Evolutionary conservation across 2,888 invertebrate genomes (phyloP).

Genomic region (Artemia sp.): DNA sequence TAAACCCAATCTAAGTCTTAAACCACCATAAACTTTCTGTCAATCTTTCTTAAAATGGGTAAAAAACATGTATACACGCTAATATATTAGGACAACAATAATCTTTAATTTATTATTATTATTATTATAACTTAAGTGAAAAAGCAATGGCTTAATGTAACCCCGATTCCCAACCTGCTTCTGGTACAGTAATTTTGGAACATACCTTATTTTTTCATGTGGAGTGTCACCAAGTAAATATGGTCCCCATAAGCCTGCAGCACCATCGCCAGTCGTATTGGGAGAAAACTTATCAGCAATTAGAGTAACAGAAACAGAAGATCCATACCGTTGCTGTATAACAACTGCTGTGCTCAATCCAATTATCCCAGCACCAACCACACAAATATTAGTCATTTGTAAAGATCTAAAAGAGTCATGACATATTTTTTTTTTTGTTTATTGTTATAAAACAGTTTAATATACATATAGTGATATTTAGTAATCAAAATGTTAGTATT

Average conservation of each 20-base stretch:
- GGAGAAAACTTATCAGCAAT: conserved; percentile 50
- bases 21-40: too few relatives aligned
- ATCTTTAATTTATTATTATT: too few relatives aligned
- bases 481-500: too few relatives aligned
- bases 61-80: too few relatives aligned
- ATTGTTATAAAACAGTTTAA: too few relatives aligned
- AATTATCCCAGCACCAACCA: conserved; percentile 58
- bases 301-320: conserved; percentile 40
- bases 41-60: too few relatives aligned
- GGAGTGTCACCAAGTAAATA: conserved; percentile 42
- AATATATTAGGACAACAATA: too few relatives aligned
- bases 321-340: conserved; percentile 42
- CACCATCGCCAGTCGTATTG: conserved; percentile 55
- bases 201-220: conserved; percentile 38
- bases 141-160: neutral
- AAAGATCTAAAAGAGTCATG: neutral
- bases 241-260: conserved; percentile 59
- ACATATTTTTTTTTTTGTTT: too few relatives aligned
- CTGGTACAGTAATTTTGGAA: neutral
- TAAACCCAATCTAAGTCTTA: too few relatives aligned
- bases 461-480: too few relatives aligned
- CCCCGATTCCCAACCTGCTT: neutral
- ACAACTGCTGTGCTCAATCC: conserved; percentile 51
- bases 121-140: too few relatives aligned
- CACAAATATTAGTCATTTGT: conserved; percentile 35